phyloP scores from a whole-genome alignment of 2,888 invertebrate genomes.

The Drepana falcataria region DNA sequence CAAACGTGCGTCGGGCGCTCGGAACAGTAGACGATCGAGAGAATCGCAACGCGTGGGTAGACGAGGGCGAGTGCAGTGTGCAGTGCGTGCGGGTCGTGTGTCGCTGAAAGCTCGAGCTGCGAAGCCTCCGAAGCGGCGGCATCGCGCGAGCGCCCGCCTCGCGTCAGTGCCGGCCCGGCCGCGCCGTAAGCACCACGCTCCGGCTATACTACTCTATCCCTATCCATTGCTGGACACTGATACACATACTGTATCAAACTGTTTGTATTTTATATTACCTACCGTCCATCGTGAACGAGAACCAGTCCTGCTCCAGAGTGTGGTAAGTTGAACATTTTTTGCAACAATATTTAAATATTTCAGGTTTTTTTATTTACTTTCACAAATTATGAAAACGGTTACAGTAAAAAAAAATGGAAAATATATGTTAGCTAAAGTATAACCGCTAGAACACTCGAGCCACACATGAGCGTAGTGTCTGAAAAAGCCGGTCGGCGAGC shows the following conservation, averaged over 20 bases:
- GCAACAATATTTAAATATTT: constrained; percentile 7
- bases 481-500: constrained; percentile 59
- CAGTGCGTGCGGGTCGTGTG: constrained; percentile 74
- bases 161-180: constrained; percentile 79
- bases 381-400: neutral
- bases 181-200: constrained; percentile 73
- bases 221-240: constrained; percentile 58
- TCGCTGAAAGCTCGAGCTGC: constrained; percentile 73
- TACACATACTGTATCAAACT: constrained; percentile 42
- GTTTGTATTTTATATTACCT: constrained; percentile 37
- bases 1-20: constrained; percentile 76
- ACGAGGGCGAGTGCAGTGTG: constrained; percentile 77
- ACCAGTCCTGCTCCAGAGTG: constrained; percentile 46
- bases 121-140: constrained; percentile 65
- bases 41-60: constrained; percentile 73
- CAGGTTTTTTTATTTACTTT: neutral
- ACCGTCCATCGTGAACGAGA: constrained; percentile 49
- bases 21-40: constrained; percentile 74
- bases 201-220: constrained; percentile 41
- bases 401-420: neutral
- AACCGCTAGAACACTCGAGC: constrained; percentile 7
- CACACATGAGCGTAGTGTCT: constrained; percentile 38
- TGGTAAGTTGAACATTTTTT: constrained; percentile 50
- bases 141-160: constrained; percentile 47
- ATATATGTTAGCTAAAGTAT: constrained; percentile 2